A percentile compares a stretch with the other conserved stretches of the same genome.
Evolutionary conservation across 2,888 invertebrate species (phyloP).

Genomic region (Melieria picta): DNA sequence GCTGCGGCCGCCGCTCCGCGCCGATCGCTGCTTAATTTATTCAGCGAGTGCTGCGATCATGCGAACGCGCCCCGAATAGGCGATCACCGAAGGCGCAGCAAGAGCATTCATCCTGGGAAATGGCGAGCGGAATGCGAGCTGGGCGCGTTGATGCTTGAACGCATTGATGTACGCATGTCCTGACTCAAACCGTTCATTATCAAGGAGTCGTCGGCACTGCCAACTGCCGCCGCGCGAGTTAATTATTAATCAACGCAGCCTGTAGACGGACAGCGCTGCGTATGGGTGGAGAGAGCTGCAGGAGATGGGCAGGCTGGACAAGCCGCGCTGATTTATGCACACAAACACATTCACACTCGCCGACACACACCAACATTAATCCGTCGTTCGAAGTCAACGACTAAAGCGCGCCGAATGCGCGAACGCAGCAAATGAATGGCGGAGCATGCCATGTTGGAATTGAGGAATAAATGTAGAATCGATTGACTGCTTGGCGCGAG

Average conservation of each 20-base stretch:
- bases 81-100: background rate
- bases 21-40: constrained; percentile 27
- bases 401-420: constrained; percentile 4
- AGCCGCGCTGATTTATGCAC: constrained; percentile 29
- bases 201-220: constrained; percentile 51
- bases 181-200: constrained; percentile 54
- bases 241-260: constrained; percentile 58
- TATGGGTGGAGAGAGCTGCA: constrained; percentile 11
- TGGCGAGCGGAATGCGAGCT: constrained; percentile 9
- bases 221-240: constrained; percentile 56
- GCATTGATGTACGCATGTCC: constrained; percentile 56
- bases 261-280: background rate
- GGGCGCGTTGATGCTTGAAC: constrained; percentile 43
- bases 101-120: background rate
- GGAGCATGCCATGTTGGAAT: constrained; percentile 9
- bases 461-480: too few species aligned
- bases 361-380: background rate
- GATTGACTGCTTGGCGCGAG: too few species aligned
- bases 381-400: background rate
- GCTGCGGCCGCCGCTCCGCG: constrained; percentile 19
- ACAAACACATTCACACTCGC: background rate
- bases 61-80: background rate
- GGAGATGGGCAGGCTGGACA: constrained; percentile 28
- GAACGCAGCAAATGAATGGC: constrained; percentile 26
- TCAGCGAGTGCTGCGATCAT: constrained; percentile 16